Percentiles rank a stretch among this genome's conserved stretches.
Conservation (phyloP, 2,888 invertebrate species). For the Drosophila atripex region DNA sequence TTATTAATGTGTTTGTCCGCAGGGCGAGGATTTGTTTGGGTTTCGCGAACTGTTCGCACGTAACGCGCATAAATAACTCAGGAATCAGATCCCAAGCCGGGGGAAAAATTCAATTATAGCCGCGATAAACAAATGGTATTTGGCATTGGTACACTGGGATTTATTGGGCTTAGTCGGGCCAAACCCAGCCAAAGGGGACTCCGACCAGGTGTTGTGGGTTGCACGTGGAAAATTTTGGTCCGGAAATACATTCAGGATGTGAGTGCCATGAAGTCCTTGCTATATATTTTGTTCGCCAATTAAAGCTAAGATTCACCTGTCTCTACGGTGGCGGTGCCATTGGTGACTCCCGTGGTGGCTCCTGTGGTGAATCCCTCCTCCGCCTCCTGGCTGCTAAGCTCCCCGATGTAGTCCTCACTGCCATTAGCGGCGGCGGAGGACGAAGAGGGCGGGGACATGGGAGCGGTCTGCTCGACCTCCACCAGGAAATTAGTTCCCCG, state of each 20-base stretch:
- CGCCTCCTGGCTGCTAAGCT: constrained; percentile 69
- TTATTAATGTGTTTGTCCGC: not conserved
- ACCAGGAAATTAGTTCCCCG: constrained; percentile 82
- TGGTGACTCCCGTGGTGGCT: constrained; percentile 49
- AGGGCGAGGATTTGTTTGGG: constrained; percentile 24
- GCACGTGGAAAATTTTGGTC: constrained; percentile 9
- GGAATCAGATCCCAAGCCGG: constrained; percentile 43
- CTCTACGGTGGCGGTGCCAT: constrained; percentile 59
- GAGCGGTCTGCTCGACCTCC: constrained; percentile 82
- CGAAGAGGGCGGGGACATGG: constrained; percentile 57
- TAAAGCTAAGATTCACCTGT: constrained; percentile 56
- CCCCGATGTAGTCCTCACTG: constrained; percentile 68
- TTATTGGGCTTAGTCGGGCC: constrained; percentile 18
- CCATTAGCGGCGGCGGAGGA: constrained; percentile 57
- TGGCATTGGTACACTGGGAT: constrained; percentile 14
- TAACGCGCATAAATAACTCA: constrained; percentile 58
- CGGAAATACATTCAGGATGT: not conserved
- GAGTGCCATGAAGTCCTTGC: not conserved
- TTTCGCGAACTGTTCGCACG: constrained; percentile 50
- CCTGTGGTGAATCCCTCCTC: constrained; percentile 48
- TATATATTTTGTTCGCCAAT: not conserved
- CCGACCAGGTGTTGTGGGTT: constrained; percentile 17
- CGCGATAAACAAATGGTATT: constrained; percentile 33
- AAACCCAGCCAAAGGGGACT: constrained; percentile 21
- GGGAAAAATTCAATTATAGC: constrained; percentile 62